These are phyloP conservation scores for Forficula auricularia DNA, from an alignment of 1,140 invertebrate genomes.

Conservation along the genomic window DNA sequence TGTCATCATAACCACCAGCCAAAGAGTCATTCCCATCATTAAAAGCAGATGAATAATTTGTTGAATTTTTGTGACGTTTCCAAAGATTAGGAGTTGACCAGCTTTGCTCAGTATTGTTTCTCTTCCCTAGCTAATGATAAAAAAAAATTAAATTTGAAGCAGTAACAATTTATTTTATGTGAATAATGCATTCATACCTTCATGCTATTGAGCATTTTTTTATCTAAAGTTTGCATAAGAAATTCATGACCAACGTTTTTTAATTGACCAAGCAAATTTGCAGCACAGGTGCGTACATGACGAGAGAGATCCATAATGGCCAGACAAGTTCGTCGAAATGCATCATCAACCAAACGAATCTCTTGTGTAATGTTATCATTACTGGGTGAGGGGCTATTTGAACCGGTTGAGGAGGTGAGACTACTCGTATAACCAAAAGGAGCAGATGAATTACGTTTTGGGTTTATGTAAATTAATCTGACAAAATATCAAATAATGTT, in stretches of 20 bases:
- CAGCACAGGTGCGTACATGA: conserved; percentile 60
- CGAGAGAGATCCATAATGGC: conserved; percentile 84
- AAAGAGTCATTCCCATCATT: too few relatives aligned
- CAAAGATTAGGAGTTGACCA: too few relatives aligned
- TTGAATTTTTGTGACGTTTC: too few relatives aligned
- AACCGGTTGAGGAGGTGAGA: too few relatives aligned
- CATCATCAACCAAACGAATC: conserved; percentile 81
- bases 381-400: too few relatives aligned
- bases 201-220: conserved; percentile 96
- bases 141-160: too few relatives aligned
- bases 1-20: too few relatives aligned
- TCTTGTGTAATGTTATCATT: conserved; percentile 23
- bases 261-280: conserved; percentile 68
- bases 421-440: conserved; percentile 15
- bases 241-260: conserved; percentile 73
- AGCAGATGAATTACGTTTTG: conserved; percentile 3
- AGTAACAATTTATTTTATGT: too few relatives aligned
- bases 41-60: too few relatives aligned
- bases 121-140: too few relatives aligned
- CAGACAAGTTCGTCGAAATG: conserved; percentile 88
- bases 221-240: conserved; percentile 90
- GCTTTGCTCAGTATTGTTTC: too few relatives aligned
- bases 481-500: neutral
- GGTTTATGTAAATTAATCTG: conserved; percentile 1
- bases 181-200: too few relatives aligned